Conservation (phyloP, 2,888 invertebrate genomes). For the Zhengitettix transpicula region DNA sequence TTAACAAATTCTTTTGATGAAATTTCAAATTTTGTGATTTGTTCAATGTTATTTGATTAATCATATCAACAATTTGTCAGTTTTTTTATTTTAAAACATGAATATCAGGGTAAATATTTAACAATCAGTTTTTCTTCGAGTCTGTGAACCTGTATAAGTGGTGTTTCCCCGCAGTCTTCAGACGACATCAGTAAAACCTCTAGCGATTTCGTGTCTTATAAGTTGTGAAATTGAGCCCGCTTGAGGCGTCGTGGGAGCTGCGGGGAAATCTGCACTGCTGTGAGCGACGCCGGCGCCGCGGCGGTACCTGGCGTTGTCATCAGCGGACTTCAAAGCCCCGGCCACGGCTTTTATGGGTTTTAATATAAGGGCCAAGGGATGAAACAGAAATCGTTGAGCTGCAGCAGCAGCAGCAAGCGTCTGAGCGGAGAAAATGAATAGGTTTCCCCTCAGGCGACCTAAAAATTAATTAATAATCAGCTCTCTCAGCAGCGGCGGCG, state of each 20-base stretch:
- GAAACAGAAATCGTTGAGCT: slow-evolving; percentile 3
- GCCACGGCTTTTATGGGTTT: neutral
- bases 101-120: too few relatives aligned
- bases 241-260: neutral
- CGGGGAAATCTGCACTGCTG: neutral
- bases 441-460: slow-evolving; percentile 11
- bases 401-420: neutral
- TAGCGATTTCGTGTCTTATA: too few relatives aligned
- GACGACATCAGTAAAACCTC: too few relatives aligned
- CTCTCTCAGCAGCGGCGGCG: neutral
- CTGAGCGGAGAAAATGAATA: slow-evolving; percentile 11
- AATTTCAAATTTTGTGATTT: too few relatives aligned
- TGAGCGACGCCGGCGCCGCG: neutral
- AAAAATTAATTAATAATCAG: slow-evolving; percentile 13
- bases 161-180: too few relatives aligned
- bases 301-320: neutral
- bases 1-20: too few relatives aligned
- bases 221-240: too few relatives aligned
- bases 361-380: neutral
- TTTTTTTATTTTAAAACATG: too few relatives aligned
- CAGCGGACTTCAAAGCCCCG: neutral
- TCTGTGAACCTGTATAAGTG: too few relatives aligned
- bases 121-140: too few relatives aligned
- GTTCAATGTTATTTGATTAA: too few relatives aligned
- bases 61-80: too few relatives aligned